phyloP scores from a whole-genome alignment of 2,888 invertebrate genomes.

The Ypsolopha scabrella region DNA sequence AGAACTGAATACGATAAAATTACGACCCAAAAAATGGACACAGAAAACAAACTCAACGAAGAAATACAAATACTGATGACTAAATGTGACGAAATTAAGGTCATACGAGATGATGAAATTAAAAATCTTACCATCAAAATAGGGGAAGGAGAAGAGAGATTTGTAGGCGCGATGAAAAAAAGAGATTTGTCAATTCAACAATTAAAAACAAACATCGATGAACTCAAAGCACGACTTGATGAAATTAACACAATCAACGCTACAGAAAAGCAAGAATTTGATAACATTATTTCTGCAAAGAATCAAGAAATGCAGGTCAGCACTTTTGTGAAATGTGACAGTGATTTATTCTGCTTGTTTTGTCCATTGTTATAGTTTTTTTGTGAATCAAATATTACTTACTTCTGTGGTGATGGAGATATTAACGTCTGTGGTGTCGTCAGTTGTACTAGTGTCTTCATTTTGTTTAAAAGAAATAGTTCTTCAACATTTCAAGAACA shows the following conservation, averaged over 20 bases:
- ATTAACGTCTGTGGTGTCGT: no score
- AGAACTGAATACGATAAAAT: conserved; percentile 19
- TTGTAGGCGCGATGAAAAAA: conserved; percentile 19
- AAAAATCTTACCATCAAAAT: conserved; percentile 27
- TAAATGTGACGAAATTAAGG: conserved; percentile 22
- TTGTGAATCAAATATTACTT: no score
- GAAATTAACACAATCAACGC: conserved; percentile 24
- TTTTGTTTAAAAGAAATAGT: no score
- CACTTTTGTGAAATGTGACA: conserved; percentile 13
- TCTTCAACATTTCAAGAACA: no score
- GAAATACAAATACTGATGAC: conserved; percentile 26
- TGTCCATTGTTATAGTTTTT: no score
- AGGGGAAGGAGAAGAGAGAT: conserved; percentile 18
- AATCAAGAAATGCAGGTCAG: conserved; percentile 49
- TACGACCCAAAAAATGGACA: conserved; percentile 22
- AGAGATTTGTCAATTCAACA: conserved; percentile 27
- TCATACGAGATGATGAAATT: conserved; percentile 30
- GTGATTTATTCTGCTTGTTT: conserved; percentile 6
- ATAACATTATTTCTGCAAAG: conserved; percentile 25
- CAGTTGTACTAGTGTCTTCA: no score
- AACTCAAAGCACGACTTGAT: conserved; percentile 27
- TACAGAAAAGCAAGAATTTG: conserved; percentile 37
- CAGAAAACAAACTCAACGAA: conserved; percentile 21
- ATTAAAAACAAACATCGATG: conserved; percentile 21
- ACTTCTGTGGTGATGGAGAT: no score